Evolutionary conservation across 1,140 invertebrate species (phyloP), one percentile per base, ranked within the genome.

Genomic region (Drosophila kanapiae): DNA sequence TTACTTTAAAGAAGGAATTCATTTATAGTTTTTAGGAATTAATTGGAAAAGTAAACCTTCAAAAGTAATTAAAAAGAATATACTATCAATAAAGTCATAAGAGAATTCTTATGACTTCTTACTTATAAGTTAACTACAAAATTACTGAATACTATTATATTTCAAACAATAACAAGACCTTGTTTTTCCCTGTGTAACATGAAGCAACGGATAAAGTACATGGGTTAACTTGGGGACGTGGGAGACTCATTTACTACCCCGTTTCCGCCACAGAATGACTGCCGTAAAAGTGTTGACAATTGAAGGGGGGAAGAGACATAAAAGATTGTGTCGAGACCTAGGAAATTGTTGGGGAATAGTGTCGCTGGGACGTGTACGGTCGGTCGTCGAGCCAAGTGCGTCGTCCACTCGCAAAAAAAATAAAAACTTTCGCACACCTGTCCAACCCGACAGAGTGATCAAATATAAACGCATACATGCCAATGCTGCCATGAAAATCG

Each of bases 401-500:
- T 63, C 35, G 43, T 63, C 69, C 40, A 42, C 58, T 62, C 40
- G 7, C 27, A 27, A 2, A 40, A 63, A 37, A 23, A 31, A 63
- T 31, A 23, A 31, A 31, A 16, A 59, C 42, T 67, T 53, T 58
- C 31, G 7, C 13, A 40, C 65, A 76, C 49, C 54, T 65, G 47
- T 38, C 31, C 31, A 31, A 33, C 43, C 43, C 40, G 48, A n/a
- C 54, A 57, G 27, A 54, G 33, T 29, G 54, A 77, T 58, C 57
- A 53, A 78, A 53, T 65, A 42, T 45, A 49, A 48, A 40, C 43
- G 59, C 48, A 71, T 38, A 53, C 35, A 61, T 47, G 63, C 10
- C 51, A 77, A 49, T 72, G 71, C 23, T 57, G 65, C 54, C 64
- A 58, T 85, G 77, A 75, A 78, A 85, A 75, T 49, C 67, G 75